These are phyloP conservation scores for Salarias fasciatus DNA, from an alignment of 2,797 vertebrate genomes.

Conservation along the genomic window DNA sequence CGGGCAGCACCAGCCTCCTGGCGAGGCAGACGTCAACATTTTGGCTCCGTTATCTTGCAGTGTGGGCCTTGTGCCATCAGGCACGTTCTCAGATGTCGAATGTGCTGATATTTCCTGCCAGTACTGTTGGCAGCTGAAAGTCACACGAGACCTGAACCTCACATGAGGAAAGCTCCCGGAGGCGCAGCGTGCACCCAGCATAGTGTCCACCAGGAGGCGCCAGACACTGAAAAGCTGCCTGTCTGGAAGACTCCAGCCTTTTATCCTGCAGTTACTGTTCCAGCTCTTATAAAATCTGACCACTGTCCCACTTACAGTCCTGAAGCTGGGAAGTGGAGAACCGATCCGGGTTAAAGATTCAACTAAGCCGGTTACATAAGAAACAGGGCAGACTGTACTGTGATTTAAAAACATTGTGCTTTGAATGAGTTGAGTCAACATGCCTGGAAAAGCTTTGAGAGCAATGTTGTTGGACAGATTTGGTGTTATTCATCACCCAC, in stretches of 20 bases:
- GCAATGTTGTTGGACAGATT: constrained; percentile 19
- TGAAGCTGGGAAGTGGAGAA: constrained; percentile 24
- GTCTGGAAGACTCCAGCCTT: background rate
- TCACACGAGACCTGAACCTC: constrained; percentile 58
- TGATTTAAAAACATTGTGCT: constrained; percentile 55
- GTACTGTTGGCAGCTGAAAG: constrained; percentile 54
- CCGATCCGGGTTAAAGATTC: constrained; percentile 65
- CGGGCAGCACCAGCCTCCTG: background rate
- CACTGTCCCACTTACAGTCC: constrained; percentile 45
- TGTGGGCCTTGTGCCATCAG: constrained; percentile 35
- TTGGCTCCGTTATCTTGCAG: constrained; percentile 41
- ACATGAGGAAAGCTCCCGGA: constrained; percentile 30
- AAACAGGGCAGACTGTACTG: constrained; percentile 66
- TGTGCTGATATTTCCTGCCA: constrained; percentile 54
- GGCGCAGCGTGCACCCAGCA: background rate
- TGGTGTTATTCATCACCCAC: constrained; percentile 18
- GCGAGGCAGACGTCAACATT: constrained; percentile 29
- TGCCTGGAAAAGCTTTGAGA: constrained; percentile 17
- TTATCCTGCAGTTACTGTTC: constrained; percentile 10
- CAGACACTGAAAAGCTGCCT: constrained; percentile 18
- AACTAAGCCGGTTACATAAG: constrained; percentile 72
- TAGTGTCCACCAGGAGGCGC: constrained; percentile 71
- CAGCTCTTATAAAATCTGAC: constrained; percentile 47
- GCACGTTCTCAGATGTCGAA: constrained; percentile 65
- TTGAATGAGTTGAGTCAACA: constrained; percentile 33